phyloP scores from a whole-genome alignment of 2,888 invertebrate genomes.

The Oxycera nigricornis region DNA sequence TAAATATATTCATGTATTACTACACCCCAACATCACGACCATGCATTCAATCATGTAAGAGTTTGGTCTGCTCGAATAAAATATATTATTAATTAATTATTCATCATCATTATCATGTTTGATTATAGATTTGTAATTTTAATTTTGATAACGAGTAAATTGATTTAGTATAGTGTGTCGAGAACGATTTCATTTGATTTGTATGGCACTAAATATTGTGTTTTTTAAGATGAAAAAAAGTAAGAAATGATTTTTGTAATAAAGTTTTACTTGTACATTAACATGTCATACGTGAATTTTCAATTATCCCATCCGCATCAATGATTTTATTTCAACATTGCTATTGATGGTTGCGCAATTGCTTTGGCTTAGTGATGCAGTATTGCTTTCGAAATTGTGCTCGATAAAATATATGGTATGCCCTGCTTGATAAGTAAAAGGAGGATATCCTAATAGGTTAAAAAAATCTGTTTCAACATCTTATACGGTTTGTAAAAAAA shows the following conservation, averaged over 20 bases:
- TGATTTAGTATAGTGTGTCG: not conserved
- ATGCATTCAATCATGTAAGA: too few relatives aligned
- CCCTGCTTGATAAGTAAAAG: too few relatives aligned
- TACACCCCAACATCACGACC: too few relatives aligned
- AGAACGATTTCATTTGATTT: constrained; percentile 1
- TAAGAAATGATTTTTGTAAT: constrained; percentile 36
- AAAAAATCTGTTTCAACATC: too few relatives aligned
- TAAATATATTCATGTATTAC: not conserved
- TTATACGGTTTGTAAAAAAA: too few relatives aligned
- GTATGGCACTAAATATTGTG: constrained; percentile 4
- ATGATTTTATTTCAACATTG: not conserved
- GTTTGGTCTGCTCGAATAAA: not conserved
- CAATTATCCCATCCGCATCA: not conserved
- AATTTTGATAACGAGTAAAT: not conserved
- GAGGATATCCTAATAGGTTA: too few relatives aligned
- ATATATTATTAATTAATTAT: not conserved
- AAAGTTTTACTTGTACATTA: constrained; percentile 23
- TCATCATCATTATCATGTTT: too few relatives aligned
- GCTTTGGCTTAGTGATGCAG: not conserved
- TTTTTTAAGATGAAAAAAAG: constrained; percentile 7
- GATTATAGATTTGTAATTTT: constrained; percentile 2
- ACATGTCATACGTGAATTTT: constrained; percentile 22
- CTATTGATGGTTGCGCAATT: not conserved
- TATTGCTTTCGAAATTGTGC: not conserved
- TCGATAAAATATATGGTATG: too few relatives aligned